These are phyloP conservation scores for Scaptomyza cyrtandrae DNA, from an alignment of 2,888 invertebrate genomes.

Conservation along the genomic window DNA sequence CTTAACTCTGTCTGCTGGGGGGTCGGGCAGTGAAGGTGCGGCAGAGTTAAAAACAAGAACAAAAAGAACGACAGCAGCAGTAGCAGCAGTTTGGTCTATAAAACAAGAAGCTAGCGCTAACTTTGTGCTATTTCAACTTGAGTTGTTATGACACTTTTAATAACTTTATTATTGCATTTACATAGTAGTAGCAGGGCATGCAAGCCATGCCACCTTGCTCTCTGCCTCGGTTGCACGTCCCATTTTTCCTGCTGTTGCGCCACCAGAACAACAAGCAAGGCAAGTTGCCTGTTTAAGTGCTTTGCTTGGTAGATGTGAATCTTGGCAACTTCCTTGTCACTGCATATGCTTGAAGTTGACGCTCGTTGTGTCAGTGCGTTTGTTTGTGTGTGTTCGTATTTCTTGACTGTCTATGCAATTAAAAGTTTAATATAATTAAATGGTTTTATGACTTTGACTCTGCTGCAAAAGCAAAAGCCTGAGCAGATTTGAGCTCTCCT, in stretches of 20 bases:
- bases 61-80: slow-evolving; percentile 7
- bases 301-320: slow-evolving; percentile 13
- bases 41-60: slow-evolving; percentile 18
- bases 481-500: slow-evolving; percentile 24
- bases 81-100: slow-evolving; percentile 46
- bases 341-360: slow-evolving; percentile 67
- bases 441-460: slow-evolving; percentile 81
- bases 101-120: slow-evolving; percentile 66
- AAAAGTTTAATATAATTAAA: slow-evolving; percentile 84
- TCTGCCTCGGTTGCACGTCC: neutral
- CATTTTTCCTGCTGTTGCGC: slow-evolving; percentile 10
- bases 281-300: slow-evolving; percentile 62
- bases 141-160: slow-evolving; percentile 84
- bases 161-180: slow-evolving; percentile 84
- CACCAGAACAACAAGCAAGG: slow-evolving; percentile 41
- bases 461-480: slow-evolving; percentile 42
- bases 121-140: slow-evolving; percentile 76
- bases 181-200: slow-evolving; percentile 64
- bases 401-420: slow-evolving; percentile 79
- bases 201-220: slow-evolving; percentile 23
- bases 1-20: slow-evolving; percentile 20
- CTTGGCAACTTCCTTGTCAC: slow-evolving; percentile 32
- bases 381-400: slow-evolving; percentile 44
- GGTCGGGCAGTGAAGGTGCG: neutral
- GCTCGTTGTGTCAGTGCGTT: slow-evolving; percentile 20